These are phyloP conservation scores for Pachycephala philippinensis DNA, from an alignment of 2,113 vertebrate species.

Conservation along the genomic window DNA sequence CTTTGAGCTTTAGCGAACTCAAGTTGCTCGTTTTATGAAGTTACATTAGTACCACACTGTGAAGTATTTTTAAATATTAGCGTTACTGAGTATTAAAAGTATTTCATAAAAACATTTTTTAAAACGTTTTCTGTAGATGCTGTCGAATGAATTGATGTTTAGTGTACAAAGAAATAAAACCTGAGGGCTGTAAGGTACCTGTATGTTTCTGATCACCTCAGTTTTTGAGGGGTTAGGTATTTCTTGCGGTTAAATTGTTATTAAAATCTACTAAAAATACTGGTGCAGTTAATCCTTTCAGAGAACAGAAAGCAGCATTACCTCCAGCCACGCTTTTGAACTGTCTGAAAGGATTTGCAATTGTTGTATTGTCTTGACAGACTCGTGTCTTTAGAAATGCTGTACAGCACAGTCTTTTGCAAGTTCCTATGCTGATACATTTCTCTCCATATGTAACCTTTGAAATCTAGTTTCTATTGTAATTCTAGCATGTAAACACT, in stretches of 20 bases:
- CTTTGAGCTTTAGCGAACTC: conserved; percentile 50
- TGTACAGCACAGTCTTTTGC: conserved; percentile 41
- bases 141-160: conserved; percentile 28
- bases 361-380: background rate
- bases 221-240: conserved; percentile 22
- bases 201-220: background rate
- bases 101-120: conserved; percentile 43
- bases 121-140: conserved; percentile 30
- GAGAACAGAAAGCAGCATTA: background rate
- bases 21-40: conserved; percentile 41
- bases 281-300: conserved; percentile 34
- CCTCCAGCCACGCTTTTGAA: background rate
- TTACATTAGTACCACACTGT: conserved; percentile 54
- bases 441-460: conserved; percentile 5
- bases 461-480: conserved; percentile 38
- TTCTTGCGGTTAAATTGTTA: conserved; percentile 36
- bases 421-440: conserved; percentile 10
- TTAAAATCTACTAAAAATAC: conserved; percentile 10
- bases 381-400: background rate
- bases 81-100: conserved; percentile 30
- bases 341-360: conserved; percentile 19
- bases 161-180: conserved; percentile 24
- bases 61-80: conserved; percentile 66
- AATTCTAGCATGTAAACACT: conserved; percentile 38
- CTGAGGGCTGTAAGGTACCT: conserved; percentile 33